Evolutionary conservation across 2,888 invertebrate species (phyloP).

Genomic region (Eupithecia inturbata): DNA sequence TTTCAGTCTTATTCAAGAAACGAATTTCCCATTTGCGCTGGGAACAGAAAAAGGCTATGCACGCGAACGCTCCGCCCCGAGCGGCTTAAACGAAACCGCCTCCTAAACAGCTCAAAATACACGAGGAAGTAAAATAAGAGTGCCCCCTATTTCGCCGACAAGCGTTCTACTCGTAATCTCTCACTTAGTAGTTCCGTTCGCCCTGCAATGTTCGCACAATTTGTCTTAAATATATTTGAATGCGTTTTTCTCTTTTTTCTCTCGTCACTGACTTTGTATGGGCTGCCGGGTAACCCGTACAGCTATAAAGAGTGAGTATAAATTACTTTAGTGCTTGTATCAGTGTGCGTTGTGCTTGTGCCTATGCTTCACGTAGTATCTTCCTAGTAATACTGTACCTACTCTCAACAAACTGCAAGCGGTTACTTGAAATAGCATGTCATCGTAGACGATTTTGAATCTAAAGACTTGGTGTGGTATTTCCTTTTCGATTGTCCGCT

Average conservation of each 20-base stretch:
- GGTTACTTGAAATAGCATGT: conserved; percentile 69
- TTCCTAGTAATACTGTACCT: conserved; percentile 72
- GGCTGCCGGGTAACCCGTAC: conserved; percentile 87
- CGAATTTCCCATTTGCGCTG: conserved; percentile 59
- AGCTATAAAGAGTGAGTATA: conserved; percentile 89
- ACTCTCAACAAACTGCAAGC: conserved; percentile 79
- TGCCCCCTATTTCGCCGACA: conserved; percentile 75
- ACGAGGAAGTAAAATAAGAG: conserved; percentile 78
- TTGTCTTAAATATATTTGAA: conserved; percentile 85
- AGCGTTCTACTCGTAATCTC: conserved; percentile 84
- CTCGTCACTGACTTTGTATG: conserved; percentile 88
- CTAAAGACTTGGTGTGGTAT: conserved; percentile 69
- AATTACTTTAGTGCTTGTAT: conserved; percentile 85
- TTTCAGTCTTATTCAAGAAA: conserved; percentile 56
- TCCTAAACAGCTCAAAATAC: conserved; percentile 79
- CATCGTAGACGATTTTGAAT: conserved; percentile 60
- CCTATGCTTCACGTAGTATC: conserved; percentile 78
- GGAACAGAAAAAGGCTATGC: conserved; percentile 77
- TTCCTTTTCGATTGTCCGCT: conserved; percentile 53
- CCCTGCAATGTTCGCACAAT: conserved; percentile 85
- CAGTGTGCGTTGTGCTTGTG: conserved; percentile 83
- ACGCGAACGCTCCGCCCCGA: conserved; percentile 71
- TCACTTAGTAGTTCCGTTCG: conserved; percentile 85
- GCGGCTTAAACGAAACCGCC: conserved; percentile 77
- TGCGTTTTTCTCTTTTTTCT: conserved; percentile 85